Evolutionary conservation across 2,113 vertebrate genomes (phyloP).

Genomic region (Phyllostomus discolor): DNA sequence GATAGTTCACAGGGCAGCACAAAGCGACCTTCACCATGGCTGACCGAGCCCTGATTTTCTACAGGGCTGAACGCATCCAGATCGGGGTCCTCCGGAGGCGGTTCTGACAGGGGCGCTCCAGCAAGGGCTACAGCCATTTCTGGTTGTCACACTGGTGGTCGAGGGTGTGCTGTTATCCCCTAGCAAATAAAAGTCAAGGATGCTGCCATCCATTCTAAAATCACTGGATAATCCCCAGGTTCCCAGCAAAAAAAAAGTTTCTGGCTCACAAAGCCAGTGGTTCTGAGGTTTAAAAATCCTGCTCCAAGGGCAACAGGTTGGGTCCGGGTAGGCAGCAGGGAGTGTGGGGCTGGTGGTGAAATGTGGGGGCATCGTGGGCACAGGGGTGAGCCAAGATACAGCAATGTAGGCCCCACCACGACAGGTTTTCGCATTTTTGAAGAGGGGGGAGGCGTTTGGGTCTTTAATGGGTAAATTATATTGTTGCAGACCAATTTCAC

Average conservation of each 20-base stretch:
- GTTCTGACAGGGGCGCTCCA: neutral
- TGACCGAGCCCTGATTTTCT: neutral
- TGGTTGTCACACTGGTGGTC: neutral
- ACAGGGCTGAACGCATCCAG: neutral
- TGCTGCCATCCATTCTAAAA: neutral
- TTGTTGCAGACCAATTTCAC: neutral
- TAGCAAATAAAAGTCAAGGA: neutral
- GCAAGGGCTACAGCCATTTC: too few species aligned
- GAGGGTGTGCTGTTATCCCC: neutral
- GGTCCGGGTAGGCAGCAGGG: neutral
- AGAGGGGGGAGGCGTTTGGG: neutral
- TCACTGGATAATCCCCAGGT: neutral
- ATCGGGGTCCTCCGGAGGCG: neutral
- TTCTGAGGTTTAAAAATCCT: neutral
- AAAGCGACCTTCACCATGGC: neutral
- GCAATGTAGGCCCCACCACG: neutral
- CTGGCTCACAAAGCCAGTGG: neutral
- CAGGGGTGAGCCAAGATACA: neutral
- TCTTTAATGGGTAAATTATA: neutral
- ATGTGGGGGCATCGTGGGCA: accelerated
- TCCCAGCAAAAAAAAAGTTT: neutral
- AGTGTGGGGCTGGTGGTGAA: neutral
- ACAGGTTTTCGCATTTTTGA: neutral
- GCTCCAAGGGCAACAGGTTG: neutral
- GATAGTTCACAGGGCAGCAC: neutral